These are phyloP conservation scores for Gadopsis marmoratus DNA, from an alignment of 2,797 vertebrate species.

Conservation along the genomic window DNA sequence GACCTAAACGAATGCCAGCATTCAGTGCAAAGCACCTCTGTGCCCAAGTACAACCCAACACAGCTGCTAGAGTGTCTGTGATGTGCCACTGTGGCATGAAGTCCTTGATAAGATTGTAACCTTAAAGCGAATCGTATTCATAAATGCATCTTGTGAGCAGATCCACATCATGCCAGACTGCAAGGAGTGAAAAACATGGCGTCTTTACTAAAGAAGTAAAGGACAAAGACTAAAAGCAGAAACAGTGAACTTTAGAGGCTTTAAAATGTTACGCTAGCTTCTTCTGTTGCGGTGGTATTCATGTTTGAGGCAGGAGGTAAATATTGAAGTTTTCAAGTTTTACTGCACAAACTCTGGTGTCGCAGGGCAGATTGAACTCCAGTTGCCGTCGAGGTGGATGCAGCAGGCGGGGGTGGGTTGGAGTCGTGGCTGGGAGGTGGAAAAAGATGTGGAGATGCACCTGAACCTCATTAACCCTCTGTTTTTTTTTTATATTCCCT, in stretches of 20 bases:
- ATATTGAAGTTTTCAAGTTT: constrained; percentile 6
- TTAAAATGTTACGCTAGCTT: constrained; percentile 24
- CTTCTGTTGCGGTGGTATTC: constrained; percentile 13
- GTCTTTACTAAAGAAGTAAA: neutral
- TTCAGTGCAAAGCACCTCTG: neutral
- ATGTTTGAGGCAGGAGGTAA: constrained; percentile 9
- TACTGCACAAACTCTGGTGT: constrained; percentile 1
- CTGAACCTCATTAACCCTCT: constrained; percentile 68
- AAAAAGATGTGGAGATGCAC: constrained; percentile 32
- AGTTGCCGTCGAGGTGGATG: constrained; percentile 1
- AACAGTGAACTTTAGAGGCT: constrained; percentile 6
- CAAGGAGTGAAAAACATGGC: constrained; percentile 13
- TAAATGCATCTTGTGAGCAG: neutral
- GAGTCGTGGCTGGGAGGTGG: constrained; percentile 28
- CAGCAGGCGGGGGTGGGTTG: constrained; percentile 19
- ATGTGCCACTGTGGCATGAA: neutral
- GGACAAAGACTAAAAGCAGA: constrained; percentile 31
- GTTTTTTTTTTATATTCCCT: constrained; percentile 23
- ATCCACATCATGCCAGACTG: constrained; percentile 4
- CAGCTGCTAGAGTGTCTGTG: neutral
- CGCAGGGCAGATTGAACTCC: constrained; percentile 39
- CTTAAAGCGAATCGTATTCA: neutral
- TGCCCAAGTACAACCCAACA: neutral
- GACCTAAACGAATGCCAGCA: neutral
- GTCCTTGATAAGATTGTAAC: neutral